Base-by-base conservation (phyloP, 2,888 invertebrate genomes). In the Limnephilus auricula region DNA sequence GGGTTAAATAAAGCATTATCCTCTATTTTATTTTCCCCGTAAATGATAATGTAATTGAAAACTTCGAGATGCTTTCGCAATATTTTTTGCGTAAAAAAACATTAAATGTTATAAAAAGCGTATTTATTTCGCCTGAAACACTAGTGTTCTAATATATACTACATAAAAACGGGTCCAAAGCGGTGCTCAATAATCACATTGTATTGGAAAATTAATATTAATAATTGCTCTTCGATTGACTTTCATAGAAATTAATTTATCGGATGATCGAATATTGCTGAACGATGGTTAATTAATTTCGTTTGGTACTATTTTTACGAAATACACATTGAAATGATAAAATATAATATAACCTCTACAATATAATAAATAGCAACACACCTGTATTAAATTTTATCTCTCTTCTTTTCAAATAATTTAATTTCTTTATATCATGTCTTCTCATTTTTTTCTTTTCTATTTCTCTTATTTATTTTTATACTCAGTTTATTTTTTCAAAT, bases 131-230 rank as follows among this genome's bases (percentile, higher is more conserved):
- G 31, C 37, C 37, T 84, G 18, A 40, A 84, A 84, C 30, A 40
- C 4, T 50, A 18, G 9, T 37, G 10, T 84, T 84, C 40, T 12
- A 45, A 84, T 37, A 45, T 84, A 18, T 50, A 50, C 18, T 50
- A 4, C 34, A 40, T 40, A 25, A 84, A 84, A 84, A 85, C 50
- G 10, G 40, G 13, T 40, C 30, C 85, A 25, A 30, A 34, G 6
- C 85, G 40, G 85, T 50, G 6, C 45, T 37, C 85, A 50, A 50
- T 50, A 85, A 85, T 50, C 45, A 85, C 2, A 37, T 85, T 85
- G 40, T 31, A n/a, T 50, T 85, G 30, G 30, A 85, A 30, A 85
- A 85, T 31, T 45, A 85, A 85, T 85, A 85, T 50, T 85, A 25
- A 85, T 85, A 25, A 85, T 85, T 10, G 10, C 30, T 85, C 30